These are phyloP conservation scores for Natator depressus DNA, from an alignment of 2,113 vertebrate species.

Conservation along the genomic window DNA sequence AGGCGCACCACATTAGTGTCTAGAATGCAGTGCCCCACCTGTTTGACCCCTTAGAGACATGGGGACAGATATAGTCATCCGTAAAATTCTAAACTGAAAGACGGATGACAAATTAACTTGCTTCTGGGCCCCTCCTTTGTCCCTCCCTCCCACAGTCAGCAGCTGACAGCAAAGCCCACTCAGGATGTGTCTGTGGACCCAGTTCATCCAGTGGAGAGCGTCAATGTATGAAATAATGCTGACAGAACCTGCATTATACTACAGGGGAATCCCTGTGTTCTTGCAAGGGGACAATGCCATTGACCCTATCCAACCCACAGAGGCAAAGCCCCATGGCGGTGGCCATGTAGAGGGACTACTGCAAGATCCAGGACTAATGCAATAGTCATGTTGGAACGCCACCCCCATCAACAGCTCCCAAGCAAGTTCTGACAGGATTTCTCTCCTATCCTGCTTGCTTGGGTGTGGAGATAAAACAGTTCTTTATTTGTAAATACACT, in stretches of 20 bases:
- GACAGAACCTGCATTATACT: neutral
- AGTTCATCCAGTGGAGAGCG: neutral
- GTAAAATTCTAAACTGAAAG: neutral
- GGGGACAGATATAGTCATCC: neutral
- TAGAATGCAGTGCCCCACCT: neutral
- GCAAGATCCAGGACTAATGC: neutral
- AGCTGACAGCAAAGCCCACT: neutral
- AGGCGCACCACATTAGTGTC: rapidly evolving
- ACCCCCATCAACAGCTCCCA: neutral
- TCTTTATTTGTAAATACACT: constrained; percentile 24
- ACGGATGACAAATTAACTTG: neutral
- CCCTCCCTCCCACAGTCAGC: neutral
- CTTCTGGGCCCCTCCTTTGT: neutral
- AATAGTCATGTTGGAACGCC: neutral
- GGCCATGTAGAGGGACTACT: neutral
- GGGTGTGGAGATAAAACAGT: neutral
- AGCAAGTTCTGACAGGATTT: neutral
- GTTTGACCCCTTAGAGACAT: neutral
- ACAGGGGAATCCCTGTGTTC: neutral
- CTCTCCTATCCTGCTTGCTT: neutral
- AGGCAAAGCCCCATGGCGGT: neutral
- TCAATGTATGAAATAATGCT: neutral
- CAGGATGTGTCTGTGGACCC: neutral
- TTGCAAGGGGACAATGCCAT: neutral
- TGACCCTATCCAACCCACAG: neutral